phyloP scores from a whole-genome alignment of 2,888 invertebrate genomes.

The Cremastinae sp. region DNA sequence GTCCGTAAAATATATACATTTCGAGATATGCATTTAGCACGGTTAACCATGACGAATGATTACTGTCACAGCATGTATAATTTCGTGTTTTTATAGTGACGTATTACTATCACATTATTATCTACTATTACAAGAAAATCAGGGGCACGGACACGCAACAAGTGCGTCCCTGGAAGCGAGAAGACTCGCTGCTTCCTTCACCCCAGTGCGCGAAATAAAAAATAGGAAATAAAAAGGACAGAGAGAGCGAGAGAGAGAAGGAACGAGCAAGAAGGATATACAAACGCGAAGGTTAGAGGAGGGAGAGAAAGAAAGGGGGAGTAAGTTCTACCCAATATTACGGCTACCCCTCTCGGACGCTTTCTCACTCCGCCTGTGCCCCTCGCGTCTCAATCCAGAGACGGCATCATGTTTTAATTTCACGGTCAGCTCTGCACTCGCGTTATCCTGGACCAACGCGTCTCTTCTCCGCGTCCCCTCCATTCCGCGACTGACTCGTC shows the following conservation, averaged over 20 bases:
- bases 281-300: no score
- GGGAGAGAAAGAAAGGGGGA: constrained; percentile 16
- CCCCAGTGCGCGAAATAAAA: background rate
- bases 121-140: constrained; percentile 9
- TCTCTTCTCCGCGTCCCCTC: constrained; percentile 59
- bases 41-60: constrained; percentile 32
- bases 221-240: no score
- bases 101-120: no score
- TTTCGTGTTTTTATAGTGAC: constrained; percentile 30
- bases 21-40: background rate
- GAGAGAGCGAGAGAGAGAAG: no score
- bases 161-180: constrained; percentile 66
- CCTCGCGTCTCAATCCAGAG: constrained; percentile 74
- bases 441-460: constrained; percentile 57
- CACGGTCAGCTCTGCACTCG: constrained; percentile 72
- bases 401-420: constrained; percentile 77
- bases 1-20: background rate
- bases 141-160: constrained; percentile 51
- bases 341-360: constrained; percentile 38
- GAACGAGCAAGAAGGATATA: no score
- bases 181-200: constrained; percentile 46
- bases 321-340: constrained; percentile 41
- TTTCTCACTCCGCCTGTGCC: constrained; percentile 65
- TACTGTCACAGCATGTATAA: constrained; percentile 34
- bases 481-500: constrained; percentile 42